phyloP scores from a whole-genome alignment of 2,113 vertebrate species.

The Rhineura floridana region DNA sequence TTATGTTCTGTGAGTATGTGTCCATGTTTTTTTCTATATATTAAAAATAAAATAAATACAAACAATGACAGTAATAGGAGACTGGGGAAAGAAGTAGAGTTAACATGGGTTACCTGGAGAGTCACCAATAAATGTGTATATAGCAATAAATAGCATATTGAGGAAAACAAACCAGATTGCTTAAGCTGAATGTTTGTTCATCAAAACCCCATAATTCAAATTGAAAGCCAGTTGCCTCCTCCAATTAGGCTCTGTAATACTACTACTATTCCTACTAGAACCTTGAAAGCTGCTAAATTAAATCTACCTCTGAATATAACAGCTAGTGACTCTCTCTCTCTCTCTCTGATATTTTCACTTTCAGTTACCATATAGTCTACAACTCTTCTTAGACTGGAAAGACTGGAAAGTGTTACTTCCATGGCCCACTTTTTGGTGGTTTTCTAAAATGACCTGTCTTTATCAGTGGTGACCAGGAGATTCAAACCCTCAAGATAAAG shows the following conservation, averaged over 20 bases:
- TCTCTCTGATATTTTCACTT: too few relatives aligned
- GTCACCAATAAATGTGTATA: too few relatives aligned
- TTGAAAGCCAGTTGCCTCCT: not conserved
- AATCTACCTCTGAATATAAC: not conserved
- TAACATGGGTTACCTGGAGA: not conserved
- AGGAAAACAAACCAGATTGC: not conserved
- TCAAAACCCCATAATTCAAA: not conserved
- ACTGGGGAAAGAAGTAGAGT: not conserved
- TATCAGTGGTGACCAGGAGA: conserved; percentile 32
- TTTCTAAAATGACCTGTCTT: conserved; percentile 27
- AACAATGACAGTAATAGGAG: not conserved
- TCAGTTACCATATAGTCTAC: not conserved
- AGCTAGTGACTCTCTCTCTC: not conserved
- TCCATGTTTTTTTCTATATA: not conserved
- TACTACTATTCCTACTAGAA: too few relatives aligned
- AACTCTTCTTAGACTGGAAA: not conserved
- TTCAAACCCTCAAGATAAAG: conserved; percentile 21
- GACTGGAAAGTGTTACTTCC: conserved; percentile 20
- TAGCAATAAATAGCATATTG: too few relatives aligned
- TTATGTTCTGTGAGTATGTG: not conserved
- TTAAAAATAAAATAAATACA: not conserved
- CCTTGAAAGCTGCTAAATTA: not conserved
- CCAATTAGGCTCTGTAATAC: not conserved
- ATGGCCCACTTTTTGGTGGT: conserved; percentile 17
- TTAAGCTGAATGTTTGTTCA: not conserved